phyloP scores from a whole-genome alignment of 2,888 invertebrate genomes.

The Orthosia gracilis region DNA sequence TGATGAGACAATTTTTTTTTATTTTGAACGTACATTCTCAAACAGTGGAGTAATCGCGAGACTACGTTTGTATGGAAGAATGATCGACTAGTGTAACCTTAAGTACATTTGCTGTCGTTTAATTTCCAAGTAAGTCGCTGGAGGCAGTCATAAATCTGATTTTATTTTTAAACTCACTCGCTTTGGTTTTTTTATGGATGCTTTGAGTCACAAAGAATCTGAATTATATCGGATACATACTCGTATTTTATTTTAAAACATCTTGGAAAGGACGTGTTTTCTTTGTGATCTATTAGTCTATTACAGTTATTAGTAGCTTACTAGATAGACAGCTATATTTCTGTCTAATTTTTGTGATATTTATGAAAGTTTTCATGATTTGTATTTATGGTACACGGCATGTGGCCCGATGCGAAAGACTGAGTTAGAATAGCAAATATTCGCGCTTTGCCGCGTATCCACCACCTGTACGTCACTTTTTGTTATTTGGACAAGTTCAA shows the following conservation, averaged over 20 bases:
- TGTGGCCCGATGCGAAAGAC: constrained; percentile 14
- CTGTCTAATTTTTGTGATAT: constrained; percentile 2
- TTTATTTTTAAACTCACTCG: constrained; percentile 77
- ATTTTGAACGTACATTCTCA: no score
- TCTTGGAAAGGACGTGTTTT: constrained; percentile 18
- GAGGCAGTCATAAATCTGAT: constrained; percentile 74
- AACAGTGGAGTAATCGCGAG: no score
- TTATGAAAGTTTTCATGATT: constrained; percentile 7
- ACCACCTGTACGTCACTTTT: constrained; percentile 56
- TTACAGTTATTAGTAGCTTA: constrained; percentile 29
- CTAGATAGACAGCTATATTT: constrained; percentile 1
- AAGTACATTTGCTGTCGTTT: constrained; percentile 64
- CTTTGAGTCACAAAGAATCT: constrained; percentile 64
- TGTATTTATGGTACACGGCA: neutral
- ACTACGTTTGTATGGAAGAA: no score
- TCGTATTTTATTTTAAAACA: constrained; percentile 23
- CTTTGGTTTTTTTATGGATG: constrained; percentile 72
- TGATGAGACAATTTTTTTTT: no score
- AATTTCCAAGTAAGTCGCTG: constrained; percentile 68
- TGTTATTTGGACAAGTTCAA: constrained; percentile 77
- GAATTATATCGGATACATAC: constrained; percentile 32
- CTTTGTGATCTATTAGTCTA: constrained; percentile 37
- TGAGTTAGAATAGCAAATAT: constrained; percentile 51
- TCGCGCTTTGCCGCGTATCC: constrained; percentile 14
- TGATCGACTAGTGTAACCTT: no score